phyloP scores from a whole-genome alignment of 2,888 invertebrate genomes.

The Eucera pruinosa region DNA sequence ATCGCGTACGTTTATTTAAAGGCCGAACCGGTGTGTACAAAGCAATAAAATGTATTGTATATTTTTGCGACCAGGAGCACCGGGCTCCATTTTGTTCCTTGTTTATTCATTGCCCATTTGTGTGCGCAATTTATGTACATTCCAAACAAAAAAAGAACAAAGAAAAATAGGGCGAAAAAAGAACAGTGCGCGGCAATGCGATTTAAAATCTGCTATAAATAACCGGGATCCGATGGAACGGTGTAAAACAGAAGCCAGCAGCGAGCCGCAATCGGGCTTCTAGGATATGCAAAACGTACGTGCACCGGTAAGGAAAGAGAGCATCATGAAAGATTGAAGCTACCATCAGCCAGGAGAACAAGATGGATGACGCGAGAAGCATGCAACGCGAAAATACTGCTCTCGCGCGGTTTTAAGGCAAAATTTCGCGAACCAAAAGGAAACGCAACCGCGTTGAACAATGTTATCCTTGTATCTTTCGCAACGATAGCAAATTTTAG shows the following conservation, averaged over 20 bases:
- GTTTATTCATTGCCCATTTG: slow-evolving; percentile 11
- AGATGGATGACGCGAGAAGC: slow-evolving; percentile 5
- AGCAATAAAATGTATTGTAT: slow-evolving; percentile 20
- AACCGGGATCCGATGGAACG: not conserved
- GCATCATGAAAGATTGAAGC: not conserved
- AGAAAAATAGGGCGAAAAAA: too few species aligned
- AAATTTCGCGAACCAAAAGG: not conserved
- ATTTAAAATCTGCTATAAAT: not conserved
- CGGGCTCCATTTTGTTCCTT: not conserved
- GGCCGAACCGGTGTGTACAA: not conserved
- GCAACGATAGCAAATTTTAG: too few species aligned
- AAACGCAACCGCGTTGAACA: too few species aligned
- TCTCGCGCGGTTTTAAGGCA: not conserved
- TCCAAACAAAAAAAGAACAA: slow-evolving; percentile 8
- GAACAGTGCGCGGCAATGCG: not conserved
- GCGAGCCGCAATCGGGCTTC: too few species aligned
- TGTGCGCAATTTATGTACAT: slow-evolving; percentile 9
- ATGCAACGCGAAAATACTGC: not conserved
- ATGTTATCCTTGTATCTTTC: too few species aligned
- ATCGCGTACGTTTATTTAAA: slow-evolving; percentile 6
- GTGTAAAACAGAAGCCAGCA: not conserved
- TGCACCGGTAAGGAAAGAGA: not conserved
- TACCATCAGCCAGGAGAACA: not conserved
- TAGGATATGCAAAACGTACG: too few species aligned
- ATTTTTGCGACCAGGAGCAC: not conserved